Evolutionary conservation across 2,888 invertebrate genomes (phyloP).

Genomic region (Drosophila kanekoi): DNA sequence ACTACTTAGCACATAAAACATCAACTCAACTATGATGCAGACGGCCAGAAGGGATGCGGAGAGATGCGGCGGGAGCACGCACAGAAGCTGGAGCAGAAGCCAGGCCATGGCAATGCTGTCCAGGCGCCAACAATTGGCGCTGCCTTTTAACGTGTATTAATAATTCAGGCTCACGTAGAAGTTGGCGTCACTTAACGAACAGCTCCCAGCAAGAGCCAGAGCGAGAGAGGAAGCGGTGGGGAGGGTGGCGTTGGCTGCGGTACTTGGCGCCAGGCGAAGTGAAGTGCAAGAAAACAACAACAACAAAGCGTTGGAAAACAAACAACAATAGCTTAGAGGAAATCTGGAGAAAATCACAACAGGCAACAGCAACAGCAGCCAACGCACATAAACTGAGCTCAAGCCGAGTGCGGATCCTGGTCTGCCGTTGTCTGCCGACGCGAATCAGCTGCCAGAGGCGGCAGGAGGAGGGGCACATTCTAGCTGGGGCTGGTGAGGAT

Average conservation of each 20-base stretch:
- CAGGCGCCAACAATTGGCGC: constrained; percentile 67
- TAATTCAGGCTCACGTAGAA: constrained; percentile 82
- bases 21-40: constrained; percentile 67
- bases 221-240: background rate
- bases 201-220: constrained; percentile 9
- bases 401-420: constrained; percentile 34
- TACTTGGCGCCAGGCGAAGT: constrained; percentile 36
- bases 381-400: constrained; percentile 47
- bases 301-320: constrained; percentile 33
- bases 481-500: background rate
- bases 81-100: background rate
- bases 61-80: background rate
- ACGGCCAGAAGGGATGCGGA: constrained; percentile 3
- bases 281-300: constrained; percentile 51
- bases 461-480: background rate
- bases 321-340: constrained; percentile 58
- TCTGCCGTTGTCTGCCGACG: constrained; percentile 72
- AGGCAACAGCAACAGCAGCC: constrained; percentile 26
- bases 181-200: constrained; percentile 75
- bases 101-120: constrained; percentile 32
- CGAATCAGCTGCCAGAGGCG: constrained; percentile 30
- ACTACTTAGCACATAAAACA: constrained; percentile 78
- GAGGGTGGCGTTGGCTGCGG: background rate
- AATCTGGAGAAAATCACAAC: constrained; percentile 66
- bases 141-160: constrained; percentile 82